These are phyloP conservation scores for Hydrophis major DNA, from an alignment of 2,797 vertebrate genomes.

Conservation along the genomic window DNA sequence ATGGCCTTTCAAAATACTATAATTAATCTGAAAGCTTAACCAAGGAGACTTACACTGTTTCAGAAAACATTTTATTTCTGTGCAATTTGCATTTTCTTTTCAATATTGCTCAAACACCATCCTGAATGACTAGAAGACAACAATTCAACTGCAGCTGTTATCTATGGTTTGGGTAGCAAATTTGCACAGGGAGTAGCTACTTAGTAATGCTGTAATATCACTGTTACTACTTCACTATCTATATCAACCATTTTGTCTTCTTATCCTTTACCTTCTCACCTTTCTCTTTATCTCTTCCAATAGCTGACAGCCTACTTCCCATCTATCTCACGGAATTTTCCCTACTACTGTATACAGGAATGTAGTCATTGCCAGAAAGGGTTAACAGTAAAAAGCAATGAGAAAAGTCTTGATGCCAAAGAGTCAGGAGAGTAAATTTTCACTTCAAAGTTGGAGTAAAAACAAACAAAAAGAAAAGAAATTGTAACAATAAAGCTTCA, in stretches of 20 bases:
- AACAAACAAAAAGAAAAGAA: background rate
- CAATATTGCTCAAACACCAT: background rate
- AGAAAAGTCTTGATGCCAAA: background rate
- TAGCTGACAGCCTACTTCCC: background rate
- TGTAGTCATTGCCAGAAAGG: background rate
- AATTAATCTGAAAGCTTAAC: background rate
- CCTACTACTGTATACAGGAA: background rate
- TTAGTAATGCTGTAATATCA: background rate
- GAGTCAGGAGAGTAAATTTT: background rate
- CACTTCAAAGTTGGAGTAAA: background rate
- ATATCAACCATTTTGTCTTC: background rate
- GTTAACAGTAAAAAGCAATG: background rate
- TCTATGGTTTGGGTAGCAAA: background rate
- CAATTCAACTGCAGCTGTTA: background rate
- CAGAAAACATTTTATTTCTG: background rate
- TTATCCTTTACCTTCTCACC: background rate
- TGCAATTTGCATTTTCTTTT: background rate
- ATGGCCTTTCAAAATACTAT: background rate
- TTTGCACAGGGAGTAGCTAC: background rate
- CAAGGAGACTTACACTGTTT: background rate
- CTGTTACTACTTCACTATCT: too few relatives aligned
- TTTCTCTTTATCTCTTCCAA: background rate
- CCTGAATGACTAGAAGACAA: background rate
- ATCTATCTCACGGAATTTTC: background rate
- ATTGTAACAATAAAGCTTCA: background rate